Conservation (phyloP, 2,113 vertebrate species). For the Tetrax tetrax region DNA sequence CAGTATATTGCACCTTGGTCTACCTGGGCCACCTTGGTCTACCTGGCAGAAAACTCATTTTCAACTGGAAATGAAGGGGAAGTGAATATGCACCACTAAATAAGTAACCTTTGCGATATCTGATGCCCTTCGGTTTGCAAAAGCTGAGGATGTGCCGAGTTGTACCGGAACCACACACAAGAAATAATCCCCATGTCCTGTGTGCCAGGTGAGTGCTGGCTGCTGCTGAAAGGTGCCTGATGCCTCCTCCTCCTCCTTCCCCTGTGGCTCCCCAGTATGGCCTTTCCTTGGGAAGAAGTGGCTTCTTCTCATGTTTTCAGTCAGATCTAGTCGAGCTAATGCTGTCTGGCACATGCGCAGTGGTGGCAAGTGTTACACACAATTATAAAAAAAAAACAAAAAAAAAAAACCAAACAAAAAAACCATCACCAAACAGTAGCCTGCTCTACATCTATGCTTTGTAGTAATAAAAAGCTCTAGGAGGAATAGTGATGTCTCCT, state of each 20-base stretch:
- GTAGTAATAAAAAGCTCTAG: neutral
- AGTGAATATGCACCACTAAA: too few species aligned
- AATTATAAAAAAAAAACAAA: neutral
- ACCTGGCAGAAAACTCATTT: neutral
- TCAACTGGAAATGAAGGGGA: neutral
- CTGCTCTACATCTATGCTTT: neutral
- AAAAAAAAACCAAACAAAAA: too few species aligned
- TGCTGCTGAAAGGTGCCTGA: neutral
- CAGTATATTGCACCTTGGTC: too few species aligned
- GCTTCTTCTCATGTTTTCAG: neutral
- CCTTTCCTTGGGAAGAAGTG: neutral
- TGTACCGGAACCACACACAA: fast-evolving
- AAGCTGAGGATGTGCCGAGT: neutral
- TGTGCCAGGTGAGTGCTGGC: fast-evolving
- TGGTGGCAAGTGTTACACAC: neutral
- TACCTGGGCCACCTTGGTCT: too few species aligned
- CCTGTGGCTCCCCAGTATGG: too few species aligned
- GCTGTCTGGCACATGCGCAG: neutral
- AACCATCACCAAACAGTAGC: neutral
- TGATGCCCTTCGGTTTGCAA: neutral
- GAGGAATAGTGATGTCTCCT: neutral
- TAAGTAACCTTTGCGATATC: neutral
- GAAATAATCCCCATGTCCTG: neutral
- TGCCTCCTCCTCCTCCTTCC: neutral
- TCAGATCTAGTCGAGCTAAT: neutral